Base-by-base conservation (phyloP, 2,888 invertebrate species). In the Drosophila koepferae region DNA sequence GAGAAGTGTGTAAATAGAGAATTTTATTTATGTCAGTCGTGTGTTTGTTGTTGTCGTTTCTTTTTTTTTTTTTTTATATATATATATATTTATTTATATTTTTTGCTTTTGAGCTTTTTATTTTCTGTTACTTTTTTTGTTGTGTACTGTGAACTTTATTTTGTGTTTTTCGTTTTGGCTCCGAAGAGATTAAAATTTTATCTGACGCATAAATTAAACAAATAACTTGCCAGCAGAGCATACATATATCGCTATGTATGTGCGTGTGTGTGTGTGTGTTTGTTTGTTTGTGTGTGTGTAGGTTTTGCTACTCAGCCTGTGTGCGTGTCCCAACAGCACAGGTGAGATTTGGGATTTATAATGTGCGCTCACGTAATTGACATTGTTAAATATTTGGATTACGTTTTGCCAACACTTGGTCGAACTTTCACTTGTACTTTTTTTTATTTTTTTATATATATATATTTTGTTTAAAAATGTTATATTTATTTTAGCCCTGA, bases 121-220 rank as follows among this genome's bases (percentile, higher is more conserved):
- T n/a, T 28, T 65, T 56, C 14, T 28, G 49, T 51, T 43, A 40
- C 40, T 48, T 49, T 80, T 79, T 46, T 49, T 79, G 76, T 68
- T 69, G 28, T 66, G 23, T 53, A 49, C 49, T 44, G 66, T 65
- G 69, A 86, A 85, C 81, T 85, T 83, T 81, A 81, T 86, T 85
- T 80, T 74, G 67, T 63, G 81, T 63, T 71, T 65, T 72, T 70
- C 69, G 77, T 59, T 81, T 83, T 72, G 83, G 77, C 82, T 81
- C 82, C 70, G 77, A 80, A 88, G 84, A 86, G 88, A 88, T 88
- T 88, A 89, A 87, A 88, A 89, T 88, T 89, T 88, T 87, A 88
- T 89, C 89, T 88, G 86, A 86, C 87, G 87, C 87, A 88, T 88
- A 88, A 88, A 89, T 87, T 88, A 88, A 86, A 78, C 86, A 87